Percentiles rank a stretch among this genome's conserved stretches.
Evolutionary conservation across 1,140 invertebrate genomes (phyloP).

Genomic region (Wasmannia auropunctata): DNA sequence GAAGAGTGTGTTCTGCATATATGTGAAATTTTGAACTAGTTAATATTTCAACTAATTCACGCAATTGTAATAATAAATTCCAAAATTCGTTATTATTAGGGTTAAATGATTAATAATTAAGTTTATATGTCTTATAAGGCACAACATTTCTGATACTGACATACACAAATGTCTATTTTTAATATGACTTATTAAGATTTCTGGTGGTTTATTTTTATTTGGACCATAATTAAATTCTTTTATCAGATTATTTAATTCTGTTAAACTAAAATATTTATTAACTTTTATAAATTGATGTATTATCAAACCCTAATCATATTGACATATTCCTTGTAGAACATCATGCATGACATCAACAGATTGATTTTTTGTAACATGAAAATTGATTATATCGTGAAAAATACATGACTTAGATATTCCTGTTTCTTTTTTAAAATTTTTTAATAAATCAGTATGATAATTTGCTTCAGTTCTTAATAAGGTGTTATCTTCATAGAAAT

Average conservation of each 20-base stretch:
- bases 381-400: neutral
- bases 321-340: neutral
- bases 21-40: neutral
- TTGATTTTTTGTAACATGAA: neutral
- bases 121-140: neutral
- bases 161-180: neutral
- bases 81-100: neutral
- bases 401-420: neutral
- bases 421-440: neutral
- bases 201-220: neutral
- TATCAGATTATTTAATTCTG: neutral
- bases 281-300: neutral
- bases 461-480: neutral
- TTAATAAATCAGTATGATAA: neutral
- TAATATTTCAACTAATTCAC: neutral
- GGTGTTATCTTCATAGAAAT: neutral
- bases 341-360: neutral
- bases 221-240: neutral
- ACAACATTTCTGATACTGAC: neutral
- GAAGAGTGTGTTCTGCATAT: neutral
- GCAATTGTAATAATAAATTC: neutral
- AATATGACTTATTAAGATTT: neutral
- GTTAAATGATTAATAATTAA: neutral
- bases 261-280: neutral
- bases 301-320: neutral